phyloP scores from a whole-genome alignment of 2,113 vertebrate species.

The Notothenia rossii region DNA sequence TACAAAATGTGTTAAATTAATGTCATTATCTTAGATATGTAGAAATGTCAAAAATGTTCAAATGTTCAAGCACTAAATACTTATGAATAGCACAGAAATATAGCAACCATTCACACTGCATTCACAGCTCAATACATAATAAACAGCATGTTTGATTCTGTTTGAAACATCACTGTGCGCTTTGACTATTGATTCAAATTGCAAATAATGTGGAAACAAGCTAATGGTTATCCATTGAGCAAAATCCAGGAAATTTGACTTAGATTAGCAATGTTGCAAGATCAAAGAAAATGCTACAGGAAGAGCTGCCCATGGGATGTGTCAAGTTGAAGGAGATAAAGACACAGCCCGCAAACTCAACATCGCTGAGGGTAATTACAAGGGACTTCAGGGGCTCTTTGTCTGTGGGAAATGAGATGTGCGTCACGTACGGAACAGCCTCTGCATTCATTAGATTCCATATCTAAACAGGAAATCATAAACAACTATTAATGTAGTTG shows the following conservation, averaged over 20 bases:
- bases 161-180: neutral
- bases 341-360: constrained; percentile 47
- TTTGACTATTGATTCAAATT: constrained; percentile 39
- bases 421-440: constrained; percentile 39
- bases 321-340: constrained; percentile 68
- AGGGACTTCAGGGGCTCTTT: constrained; percentile 63
- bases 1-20: neutral
- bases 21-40: neutral
- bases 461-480: constrained; percentile 52
- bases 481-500: constrained; percentile 32
- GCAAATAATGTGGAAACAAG: constrained; percentile 42
- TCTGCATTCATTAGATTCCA: constrained; percentile 36
- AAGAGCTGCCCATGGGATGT: constrained; percentile 60
- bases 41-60: neutral
- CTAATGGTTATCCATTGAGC: constrained; percentile 47
- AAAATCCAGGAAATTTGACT: constrained; percentile 41
- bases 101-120: neutral
- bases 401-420: constrained; percentile 60
- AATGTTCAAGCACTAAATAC: neutral
- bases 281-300: constrained; percentile 58
- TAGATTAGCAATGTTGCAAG: constrained; percentile 44
- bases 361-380: constrained; percentile 65
- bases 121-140: neutral
- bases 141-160: neutral
- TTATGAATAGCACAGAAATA: neutral